These are phyloP conservation scores for Heliothis subflexa DNA, from an alignment of 1,140 invertebrate genomes.

Conservation along the genomic window DNA sequence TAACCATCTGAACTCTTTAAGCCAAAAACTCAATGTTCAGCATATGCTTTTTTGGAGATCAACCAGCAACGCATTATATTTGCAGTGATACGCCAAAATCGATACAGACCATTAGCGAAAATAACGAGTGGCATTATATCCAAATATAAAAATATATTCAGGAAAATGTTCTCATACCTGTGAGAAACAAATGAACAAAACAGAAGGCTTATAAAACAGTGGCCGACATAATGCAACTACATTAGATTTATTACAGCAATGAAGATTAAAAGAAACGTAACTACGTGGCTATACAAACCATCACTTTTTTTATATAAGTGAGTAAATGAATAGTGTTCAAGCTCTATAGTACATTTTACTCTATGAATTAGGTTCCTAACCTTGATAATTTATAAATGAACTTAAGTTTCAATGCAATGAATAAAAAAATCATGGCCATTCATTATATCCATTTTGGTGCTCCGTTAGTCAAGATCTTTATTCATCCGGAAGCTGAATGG, in stretches of 20 bases:
- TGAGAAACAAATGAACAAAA: slow-evolving; percentile 34
- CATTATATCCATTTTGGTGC: slow-evolving; percentile 5
- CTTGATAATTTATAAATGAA: slow-evolving; percentile 5
- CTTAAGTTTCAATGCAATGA: slow-evolving; percentile 10
- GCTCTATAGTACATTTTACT: too few species aligned
- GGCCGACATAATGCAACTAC: slow-evolving; percentile 1
- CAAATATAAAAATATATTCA: slow-evolving; percentile 23
- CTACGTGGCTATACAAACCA: slow-evolving; percentile 12
- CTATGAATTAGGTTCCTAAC: background rate
- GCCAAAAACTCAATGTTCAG: too few species aligned
- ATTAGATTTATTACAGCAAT: slow-evolving; percentile 27
- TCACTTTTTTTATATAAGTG: background rate
- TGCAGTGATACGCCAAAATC: slow-evolving; percentile 9
- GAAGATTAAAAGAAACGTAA: slow-evolving; percentile 19
- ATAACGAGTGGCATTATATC: background rate
- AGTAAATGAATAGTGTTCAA: too few species aligned
- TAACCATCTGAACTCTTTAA: too few species aligned
- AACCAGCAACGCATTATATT: background rate
- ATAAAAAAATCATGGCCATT: background rate
- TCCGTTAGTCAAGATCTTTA: slow-evolving; percentile 9
- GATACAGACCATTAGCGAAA: slow-evolving; percentile 23
- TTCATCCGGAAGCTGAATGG: background rate
- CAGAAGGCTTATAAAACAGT: slow-evolving; percentile 13
- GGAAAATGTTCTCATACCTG: background rate
- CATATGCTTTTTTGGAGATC: too few species aligned